Percentiles rank a stretch among this genome's conserved stretches.
These are phyloP conservation scores for Sus scrofa DNA, from an alignment of 2,113 vertebrate genomes.

Conservation along the genomic window T2T-Sscrofa CM000817.6:76401501-76402000, in stretches of 20 bases:
- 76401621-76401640: no score
- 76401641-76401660: no score
- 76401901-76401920: background rate
- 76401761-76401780: background rate
- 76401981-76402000: slow-evolving; percentile 3
- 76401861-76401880: background rate
- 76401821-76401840: background rate
- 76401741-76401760: background rate
- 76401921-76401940: background rate
- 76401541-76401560: no score
- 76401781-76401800: background rate
- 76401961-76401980: slow-evolving; percentile 18
- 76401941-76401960: background rate
- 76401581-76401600: no score
- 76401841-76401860: background rate
- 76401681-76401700: no score
- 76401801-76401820: background rate
- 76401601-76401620: no score
- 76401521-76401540: background rate
- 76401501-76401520: background rate
- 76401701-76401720: no score
- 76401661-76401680: no score
- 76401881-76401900: background rate
- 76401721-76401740: no score
- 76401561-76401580: no score